Base-by-base conservation (phyloP, 2,797 vertebrate genomes). In the Hafferia zeledoni region DNA sequence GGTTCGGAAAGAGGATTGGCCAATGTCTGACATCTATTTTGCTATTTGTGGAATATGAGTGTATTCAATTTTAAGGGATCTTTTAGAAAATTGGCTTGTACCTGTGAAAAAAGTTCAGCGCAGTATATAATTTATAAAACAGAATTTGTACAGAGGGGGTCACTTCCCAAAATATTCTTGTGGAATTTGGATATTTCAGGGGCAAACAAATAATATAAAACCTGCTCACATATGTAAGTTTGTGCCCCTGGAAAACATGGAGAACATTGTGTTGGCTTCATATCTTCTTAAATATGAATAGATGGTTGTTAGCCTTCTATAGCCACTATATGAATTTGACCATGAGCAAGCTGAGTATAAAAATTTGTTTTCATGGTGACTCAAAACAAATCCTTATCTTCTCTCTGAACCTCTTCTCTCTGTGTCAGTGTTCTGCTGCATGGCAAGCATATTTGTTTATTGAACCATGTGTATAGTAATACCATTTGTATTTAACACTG, bases 401-500 rank as follows among this genome's bases (percentile, higher is more conserved):
- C 81, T 88, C 90, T 95, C 57, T 30, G 55, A 95, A 82, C 52
- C 18, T 68, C 83, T n/a, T 64, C 64, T 83, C 79, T 82, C 47
- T 49, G 14, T 94, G 87, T 96, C 52, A n/a, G 75, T 97, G 94
- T 93, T 96, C 67, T 95, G 92, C 96, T 97, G 96, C 98, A 97
- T 98, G 97, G 97, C 97, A 0, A 76, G 92, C 93, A 43, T 71
- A 89, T 93, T 69, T 86, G 80, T 96, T 91, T 82, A 82, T 84
- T 92, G 94, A 96, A 90, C 92, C 83, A 5, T 68, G 85, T 97
- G 81, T 97, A 47, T 55, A 59, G 27, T 90, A 83, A 49, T 90
- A 64, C 88, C 90, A 31, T 94, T 89, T 92, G 95, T 94, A 90
- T 98, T 97, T 98, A 97, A 98, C 94, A 89, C 96, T 98, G 95